Evolutionary conservation across 2,113 vertebrate species (phyloP).

Genomic region (Donacobius atricapilla): DNA sequence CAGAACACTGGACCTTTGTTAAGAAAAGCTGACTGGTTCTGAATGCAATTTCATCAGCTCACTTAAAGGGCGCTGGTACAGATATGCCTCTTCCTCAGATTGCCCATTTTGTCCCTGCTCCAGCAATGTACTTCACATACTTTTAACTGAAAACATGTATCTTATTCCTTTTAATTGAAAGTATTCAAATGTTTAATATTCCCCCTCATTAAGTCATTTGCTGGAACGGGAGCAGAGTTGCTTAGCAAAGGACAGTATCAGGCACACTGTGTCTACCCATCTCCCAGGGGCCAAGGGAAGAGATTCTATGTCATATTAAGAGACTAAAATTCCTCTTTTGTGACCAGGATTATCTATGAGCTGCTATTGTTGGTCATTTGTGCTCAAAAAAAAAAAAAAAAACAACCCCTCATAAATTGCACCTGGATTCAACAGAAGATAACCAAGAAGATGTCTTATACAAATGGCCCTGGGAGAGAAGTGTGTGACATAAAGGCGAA

Average conservation of each 20-base stretch:
- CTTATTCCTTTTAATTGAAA: conserved; percentile 3
- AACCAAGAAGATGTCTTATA: not conserved
- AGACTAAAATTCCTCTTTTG: not conserved
- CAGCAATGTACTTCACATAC: not conserved
- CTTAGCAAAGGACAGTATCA: not conserved
- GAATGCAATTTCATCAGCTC: not conserved
- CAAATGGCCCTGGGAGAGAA: not conserved
- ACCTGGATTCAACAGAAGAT: not conserved
- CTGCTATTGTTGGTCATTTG: not conserved
- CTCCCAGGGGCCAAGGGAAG: not conserved
- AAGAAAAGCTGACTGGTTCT: not conserved
- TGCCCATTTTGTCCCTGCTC: not conserved
- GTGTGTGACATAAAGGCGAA: not conserved
- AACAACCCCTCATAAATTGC: not conserved
- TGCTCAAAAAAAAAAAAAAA: not conserved
- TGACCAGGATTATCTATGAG: not conserved
- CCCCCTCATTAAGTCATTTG: not conserved
- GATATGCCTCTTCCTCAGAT: not conserved
- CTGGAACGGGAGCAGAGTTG: not conserved
- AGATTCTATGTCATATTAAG: not conserved
- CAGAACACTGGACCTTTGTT: not conserved
- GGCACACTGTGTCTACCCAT: not conserved
- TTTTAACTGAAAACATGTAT: not conserved
- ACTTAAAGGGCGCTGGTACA: not conserved
- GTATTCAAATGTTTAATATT: not conserved